These are phyloP conservation scores for Desoria tigrina DNA, from an alignment of 2,888 invertebrate genomes.

Conservation along the genomic window DNA sequence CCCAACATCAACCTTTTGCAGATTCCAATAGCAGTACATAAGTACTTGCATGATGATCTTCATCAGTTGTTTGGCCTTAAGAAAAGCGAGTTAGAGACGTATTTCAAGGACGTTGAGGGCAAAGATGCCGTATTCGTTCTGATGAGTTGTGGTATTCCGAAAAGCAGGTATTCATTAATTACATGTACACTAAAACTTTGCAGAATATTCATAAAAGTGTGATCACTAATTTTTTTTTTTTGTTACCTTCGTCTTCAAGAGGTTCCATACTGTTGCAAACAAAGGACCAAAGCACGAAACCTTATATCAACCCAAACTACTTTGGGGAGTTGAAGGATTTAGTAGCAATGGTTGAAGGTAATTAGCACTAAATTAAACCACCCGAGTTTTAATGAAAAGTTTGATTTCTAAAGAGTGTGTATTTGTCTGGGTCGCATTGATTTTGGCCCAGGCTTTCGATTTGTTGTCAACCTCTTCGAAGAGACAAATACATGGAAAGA, in stretches of 20 bases:
- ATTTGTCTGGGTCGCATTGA: too few species aligned
- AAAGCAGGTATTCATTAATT: too few species aligned
- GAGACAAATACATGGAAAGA: not conserved
- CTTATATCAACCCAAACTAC: not conserved
- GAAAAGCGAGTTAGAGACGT: not conserved
- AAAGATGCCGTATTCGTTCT: not conserved
- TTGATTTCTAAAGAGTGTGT: too few species aligned
- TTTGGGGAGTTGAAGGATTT: not conserved
- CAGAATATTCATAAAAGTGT: too few species aligned
- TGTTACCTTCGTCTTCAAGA: too few species aligned
- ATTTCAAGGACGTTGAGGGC: not conserved
- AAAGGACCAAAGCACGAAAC: not conserved
- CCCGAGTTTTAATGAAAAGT: too few species aligned
- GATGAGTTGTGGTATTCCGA: not conserved
- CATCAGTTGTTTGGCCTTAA: not conserved
- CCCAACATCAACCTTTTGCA: not conserved
- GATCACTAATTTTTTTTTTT: too few species aligned
- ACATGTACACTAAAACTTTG: too few species aligned
- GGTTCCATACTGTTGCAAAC: not conserved
- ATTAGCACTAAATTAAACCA: not conserved
- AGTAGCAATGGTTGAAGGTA: slow-evolving; percentile 3
- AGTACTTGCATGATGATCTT: not conserved
- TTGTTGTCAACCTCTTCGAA: not conserved
- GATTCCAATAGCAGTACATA: not conserved
- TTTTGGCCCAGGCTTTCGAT: not conserved